phyloP scores from a whole-genome alignment of 2,113 vertebrate genomes.

The Ptyas mucosa region DNA sequence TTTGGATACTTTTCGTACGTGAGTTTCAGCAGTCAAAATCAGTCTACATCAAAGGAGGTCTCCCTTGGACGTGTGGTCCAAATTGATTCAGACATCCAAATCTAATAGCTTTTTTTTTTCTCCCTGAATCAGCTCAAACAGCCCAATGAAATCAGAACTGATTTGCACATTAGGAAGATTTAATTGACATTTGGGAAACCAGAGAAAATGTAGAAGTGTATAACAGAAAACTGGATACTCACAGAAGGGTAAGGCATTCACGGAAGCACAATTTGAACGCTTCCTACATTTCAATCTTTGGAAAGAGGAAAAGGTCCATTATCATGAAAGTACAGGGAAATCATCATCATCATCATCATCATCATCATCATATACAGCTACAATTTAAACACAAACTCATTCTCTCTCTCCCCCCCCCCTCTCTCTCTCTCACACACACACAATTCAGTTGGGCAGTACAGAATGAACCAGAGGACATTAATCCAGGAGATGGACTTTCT shows the following conservation, averaged over 20 bases:
- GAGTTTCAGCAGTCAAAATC: neutral
- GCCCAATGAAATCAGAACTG: neutral
- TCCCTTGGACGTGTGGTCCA: neutral
- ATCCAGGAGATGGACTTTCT: slow-evolving; percentile 6
- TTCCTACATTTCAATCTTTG: neutral
- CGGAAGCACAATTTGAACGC: neutral
- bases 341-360: no score
- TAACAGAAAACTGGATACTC: neutral
- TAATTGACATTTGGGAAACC: neutral
- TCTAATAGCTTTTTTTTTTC: neutral
- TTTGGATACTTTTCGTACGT: neutral
- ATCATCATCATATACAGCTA: no score
- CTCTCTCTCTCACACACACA: neutral
- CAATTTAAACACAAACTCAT: no score
- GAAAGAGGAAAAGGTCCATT: neutral
- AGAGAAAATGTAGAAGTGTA: neutral
- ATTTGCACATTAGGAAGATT: neutral
- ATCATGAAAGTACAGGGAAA: neutral
- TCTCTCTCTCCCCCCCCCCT: no score
- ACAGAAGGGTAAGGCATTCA: neutral
- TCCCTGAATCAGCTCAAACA: neutral
- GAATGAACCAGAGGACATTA: slow-evolving; percentile 20
- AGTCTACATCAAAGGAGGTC: neutral
- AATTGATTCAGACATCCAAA: neutral
- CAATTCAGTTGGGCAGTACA: slow-evolving; percentile 1